Evolutionary conservation across 2,113 vertebrate species (phyloP).

Genomic region (Gadus macrocephalus): DNA sequence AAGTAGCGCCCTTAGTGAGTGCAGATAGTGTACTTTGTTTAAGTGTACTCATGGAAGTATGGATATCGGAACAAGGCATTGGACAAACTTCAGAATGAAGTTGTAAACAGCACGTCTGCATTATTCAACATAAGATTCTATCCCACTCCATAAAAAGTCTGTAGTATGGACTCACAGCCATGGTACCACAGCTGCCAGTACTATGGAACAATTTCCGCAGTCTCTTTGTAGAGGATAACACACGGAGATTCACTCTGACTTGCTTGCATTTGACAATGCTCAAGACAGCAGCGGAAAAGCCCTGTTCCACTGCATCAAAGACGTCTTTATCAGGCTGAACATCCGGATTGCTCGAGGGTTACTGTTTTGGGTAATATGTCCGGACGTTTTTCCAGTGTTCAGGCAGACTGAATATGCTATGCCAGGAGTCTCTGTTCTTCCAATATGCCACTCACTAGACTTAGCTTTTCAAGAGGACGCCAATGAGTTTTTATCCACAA

Average conservation of each 20-base stretch:
- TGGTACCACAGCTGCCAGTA: conserved; percentile 1
- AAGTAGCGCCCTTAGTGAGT: too few species aligned
- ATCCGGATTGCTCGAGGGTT: conserved; percentile 6
- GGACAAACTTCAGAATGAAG: not conserved
- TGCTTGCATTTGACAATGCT: not conserved
- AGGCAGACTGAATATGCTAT: too few species aligned
- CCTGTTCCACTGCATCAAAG: conserved; percentile 6
- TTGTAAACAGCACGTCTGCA: not conserved
- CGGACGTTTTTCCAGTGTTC: too few species aligned
- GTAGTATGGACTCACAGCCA: not conserved
- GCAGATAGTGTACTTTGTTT: too few species aligned
- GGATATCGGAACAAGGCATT: too few species aligned
- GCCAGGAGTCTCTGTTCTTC: too few species aligned
- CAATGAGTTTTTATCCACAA: too few species aligned
- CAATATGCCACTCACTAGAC: too few species aligned
- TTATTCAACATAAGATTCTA: not conserved
- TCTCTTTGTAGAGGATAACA: not conserved
- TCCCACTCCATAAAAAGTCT: not conserved
- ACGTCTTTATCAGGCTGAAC: conserved; percentile 13
- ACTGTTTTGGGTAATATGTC: not conserved
- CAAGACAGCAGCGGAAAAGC: not conserved
- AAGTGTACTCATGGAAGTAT: too few species aligned
- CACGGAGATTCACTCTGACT: conserved; percentile 1
- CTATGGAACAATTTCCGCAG: not conserved
- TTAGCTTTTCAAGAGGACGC: too few species aligned